A percentile compares a stretch with the other conserved stretches of the same genome.
These are phyloP conservation scores for Atopsyche davidsoni DNA, from an alignment of 1,140 invertebrate species.

Conservation along the genomic window DNA sequence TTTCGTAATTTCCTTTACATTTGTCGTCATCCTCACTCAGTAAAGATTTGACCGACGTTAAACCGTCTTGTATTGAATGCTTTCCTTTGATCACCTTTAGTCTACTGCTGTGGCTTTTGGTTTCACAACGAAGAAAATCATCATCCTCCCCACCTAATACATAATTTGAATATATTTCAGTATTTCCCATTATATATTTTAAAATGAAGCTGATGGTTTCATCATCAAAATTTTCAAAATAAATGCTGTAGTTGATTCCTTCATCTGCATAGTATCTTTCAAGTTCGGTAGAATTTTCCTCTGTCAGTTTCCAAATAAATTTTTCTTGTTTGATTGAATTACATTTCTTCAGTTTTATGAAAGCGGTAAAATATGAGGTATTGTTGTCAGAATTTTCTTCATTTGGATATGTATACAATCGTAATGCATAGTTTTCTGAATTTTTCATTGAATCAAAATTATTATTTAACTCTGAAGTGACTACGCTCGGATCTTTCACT, in stretches of 20 bases:
- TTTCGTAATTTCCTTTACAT: no score
- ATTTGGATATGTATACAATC: slow-evolving; percentile 31
- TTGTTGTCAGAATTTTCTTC: slow-evolving; percentile 36
- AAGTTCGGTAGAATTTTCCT: slow-evolving; percentile 44
- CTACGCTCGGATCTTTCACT: no score
- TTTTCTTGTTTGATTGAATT: slow-evolving; percentile 41
- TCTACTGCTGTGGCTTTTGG: no score
- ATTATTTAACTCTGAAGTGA: no score
- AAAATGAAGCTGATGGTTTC: slow-evolving; percentile 48
- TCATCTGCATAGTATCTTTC: slow-evolving; percentile 52
- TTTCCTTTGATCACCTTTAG: no score
- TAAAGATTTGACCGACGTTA: no score
- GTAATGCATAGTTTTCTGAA: no score
- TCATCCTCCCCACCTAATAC: no score
- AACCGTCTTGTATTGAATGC: no score
- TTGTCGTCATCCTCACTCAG: no score
- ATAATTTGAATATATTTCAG: slow-evolving; percentile 32
- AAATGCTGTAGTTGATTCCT: slow-evolving; percentile 51
- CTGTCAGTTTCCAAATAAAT: slow-evolving; percentile 39
- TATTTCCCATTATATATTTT: slow-evolving; percentile 51
- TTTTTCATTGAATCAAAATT: no score
- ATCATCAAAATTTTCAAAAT: slow-evolving; percentile 50
- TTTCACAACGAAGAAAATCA: no score
- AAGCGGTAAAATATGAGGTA: slow-evolving; percentile 50
- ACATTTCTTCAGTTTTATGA: slow-evolving; percentile 45